Base-by-base conservation (phyloP, 2,113 vertebrate genomes). In the Nycticebus coucang region DNA sequence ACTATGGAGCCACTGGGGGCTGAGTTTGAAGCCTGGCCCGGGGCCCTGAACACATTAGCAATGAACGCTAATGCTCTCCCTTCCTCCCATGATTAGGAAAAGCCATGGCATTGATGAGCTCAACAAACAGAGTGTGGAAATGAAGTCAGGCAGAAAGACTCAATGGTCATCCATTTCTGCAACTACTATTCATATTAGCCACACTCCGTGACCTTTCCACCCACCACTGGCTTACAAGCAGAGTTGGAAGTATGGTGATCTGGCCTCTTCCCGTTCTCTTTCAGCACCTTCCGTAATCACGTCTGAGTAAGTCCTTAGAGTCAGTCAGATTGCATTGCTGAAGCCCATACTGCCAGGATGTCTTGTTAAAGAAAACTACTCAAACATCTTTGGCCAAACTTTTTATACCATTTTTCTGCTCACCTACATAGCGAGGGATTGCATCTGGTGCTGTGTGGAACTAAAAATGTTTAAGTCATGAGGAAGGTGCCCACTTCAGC, bases 1-100 rank as follows among this genome's bases (percentile, higher is more conserved):
- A 5, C 0, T 1, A 12, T 50, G 7, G 33, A 78, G 30, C 35
- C 50, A 33, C 41, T 79, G 0, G 0, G 10, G 37, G 60, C 13
- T 53, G 35, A 64, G 35, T 81, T 0, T 60, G 30, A 92, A 84
- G 64, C 19, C 15, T 2, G 1, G 26, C 53, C 69, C 10, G 13
- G 14, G 3, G 33, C 41, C 10, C 26, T 75, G 18, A 71, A 72
- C 19, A 33, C 12, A 55, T 71, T 60, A 69, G 3, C 60, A 62
- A 17, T 22, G 4, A 94, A 33, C 2, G 3, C 18, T 28, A 71
- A n/a, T n/a, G 66, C 3, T 64, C 62, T 84, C 68, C 7, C 62
- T 74, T 93, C 41, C 18, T 89, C 59, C 57, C 57, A 64, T 83
- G 59, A 71, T 53, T 15, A 74, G 37, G 3, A 35, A 90, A 78